Evolutionary conservation across 2,113 vertebrate genomes (phyloP), one percentile per base, ranked within the genome.

Genomic region (Pontoporia blainvillei): DNA sequence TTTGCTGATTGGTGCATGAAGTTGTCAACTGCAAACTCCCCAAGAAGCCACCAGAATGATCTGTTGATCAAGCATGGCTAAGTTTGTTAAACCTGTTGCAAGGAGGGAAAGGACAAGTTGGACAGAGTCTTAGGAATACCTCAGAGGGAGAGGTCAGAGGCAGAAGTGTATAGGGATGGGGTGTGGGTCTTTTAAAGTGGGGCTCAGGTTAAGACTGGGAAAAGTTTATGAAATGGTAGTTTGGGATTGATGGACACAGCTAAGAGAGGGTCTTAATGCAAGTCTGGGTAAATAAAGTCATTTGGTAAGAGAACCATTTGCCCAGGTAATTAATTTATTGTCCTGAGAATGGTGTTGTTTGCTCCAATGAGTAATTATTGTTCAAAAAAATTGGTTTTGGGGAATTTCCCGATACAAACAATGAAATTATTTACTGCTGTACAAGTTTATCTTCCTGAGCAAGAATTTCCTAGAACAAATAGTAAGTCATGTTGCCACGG

Each of bases 381-480:
- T 79, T 79, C 64, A 94, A 54, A 94, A 93, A 90, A 95, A 90
- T 39, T 95, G 67, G n/a, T 67, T 91, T 96, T 34, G 52, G 67
- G 52, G 76, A 87, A 83, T 92, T 90, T 96, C 57, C 85, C 90
- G 69, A 69, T 36, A 25, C 34, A 79, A 96, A 92, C 44, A 90
- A 46, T 82, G 85, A 84, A 90, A 88, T 93, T 88, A 64, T 41
- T 82, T 88, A 75, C 88, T 92, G 83, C 41, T 76, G 44, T 34
- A 31, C 71, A 87, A 69, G 39, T 88, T 94, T 88, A 85, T 82
- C 46, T 92, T 66, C 54, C 39, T 59, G 39, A 82, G 89, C 61
- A 90, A 82, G 72, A 82, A 85, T 89, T 96, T 91, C 49, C 72
- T 86, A 84, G 82, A 89, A 76, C 31, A 95, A 86, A 92, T 39